Evolutionary conservation across 2,797 vertebrate genomes (phyloP), one percentile per base, ranked within the genome.

Genomic region (Paedocypris micromegethes): DNA sequence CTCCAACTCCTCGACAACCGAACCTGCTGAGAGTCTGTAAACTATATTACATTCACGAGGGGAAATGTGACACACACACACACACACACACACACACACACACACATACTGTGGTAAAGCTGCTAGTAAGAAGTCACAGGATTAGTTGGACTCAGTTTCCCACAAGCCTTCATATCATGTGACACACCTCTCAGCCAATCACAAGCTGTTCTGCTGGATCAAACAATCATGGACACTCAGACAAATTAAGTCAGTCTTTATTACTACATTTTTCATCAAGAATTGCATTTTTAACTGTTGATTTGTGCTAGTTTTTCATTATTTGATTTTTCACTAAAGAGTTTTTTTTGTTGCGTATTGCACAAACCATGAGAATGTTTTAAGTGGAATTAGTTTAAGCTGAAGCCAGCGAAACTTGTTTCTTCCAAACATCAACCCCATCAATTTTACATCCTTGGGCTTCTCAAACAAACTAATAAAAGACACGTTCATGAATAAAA

Each of bases 11-110:
- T 54, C 46, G 77, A 80, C 72, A 71, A 79, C 79, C 75, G 73
- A 83, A 83, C 71, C 69, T 72, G 72, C 77, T 81, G 54, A 78
- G 72, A 66, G 48, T 52, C 54, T 58, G 23, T 48, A 69, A 56
- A 74, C 60, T 42, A 39, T 45, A 72, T 75, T 74, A 66, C 8
- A 44, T 67, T 50, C 9, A 47, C 63, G 45, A 68, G 45, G 9
- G 50, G 45, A 6, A 51, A 59, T 57, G 60, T 53, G 53, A 37
- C 8, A 44, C 60, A 46, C 62, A 64, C 64, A 5, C 3, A 42
- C 64, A 61, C 48, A 42, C 47, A 60, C 64, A 48, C n/a, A 40
- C 39, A 70, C 50, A 8, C 54, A 55, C 55, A 37, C 8, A 44
- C 60, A 46, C 62, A 64, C 64, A 5, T 2, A 42, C 23, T 23